Evolutionary conservation across 2,888 invertebrate genomes (phyloP).

Genomic region (Cheilosia pagana): DNA sequence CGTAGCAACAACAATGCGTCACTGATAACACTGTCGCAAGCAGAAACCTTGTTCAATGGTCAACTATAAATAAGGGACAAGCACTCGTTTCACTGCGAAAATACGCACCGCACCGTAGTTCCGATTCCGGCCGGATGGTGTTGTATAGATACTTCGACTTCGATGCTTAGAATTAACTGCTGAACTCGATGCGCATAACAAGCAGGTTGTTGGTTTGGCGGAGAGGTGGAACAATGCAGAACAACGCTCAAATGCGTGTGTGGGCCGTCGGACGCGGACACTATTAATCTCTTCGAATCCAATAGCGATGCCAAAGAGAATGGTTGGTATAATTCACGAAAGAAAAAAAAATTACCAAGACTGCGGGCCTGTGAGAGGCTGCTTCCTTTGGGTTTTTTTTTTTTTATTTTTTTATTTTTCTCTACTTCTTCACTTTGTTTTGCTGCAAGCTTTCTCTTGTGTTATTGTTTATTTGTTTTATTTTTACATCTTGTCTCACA

Average conservation of each 20-base stretch:
- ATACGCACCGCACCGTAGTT: constrained; percentile 30
- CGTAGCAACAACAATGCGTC: neutral
- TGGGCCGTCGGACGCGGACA: neutral
- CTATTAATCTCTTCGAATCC: constrained; percentile 35
- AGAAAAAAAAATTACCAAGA: constrained; percentile 1
- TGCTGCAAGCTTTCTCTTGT: constrained; percentile 68
- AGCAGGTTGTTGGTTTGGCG: neutral
- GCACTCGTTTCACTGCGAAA: constrained; percentile 16
- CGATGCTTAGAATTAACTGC: constrained; percentile 12
- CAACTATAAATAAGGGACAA: constrained; percentile 22
- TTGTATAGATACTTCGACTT: neutral
- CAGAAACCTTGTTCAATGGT: constrained; percentile 13
- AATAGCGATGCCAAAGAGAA: constrained; percentile 46
- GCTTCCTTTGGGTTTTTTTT: constrained; percentile 43
- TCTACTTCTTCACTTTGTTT: constrained; percentile 25
- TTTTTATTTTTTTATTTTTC: too few species aligned
- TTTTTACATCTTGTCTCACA: constrained; percentile 59
- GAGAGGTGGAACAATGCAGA: neutral
- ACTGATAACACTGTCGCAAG: neutral
- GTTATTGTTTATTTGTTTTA: constrained; percentile 58
- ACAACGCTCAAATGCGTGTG: neutral
- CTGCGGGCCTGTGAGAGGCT: constrained; percentile 39
- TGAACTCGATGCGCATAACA: constrained; percentile 4
- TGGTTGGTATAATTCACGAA: constrained; percentile 29
- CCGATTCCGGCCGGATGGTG: constrained; percentile 29